Percentiles rank a stretch among this genome's conserved stretches.
phyloP scores from a whole-genome alignment of 2,113 vertebrate species.

The Acanthochromis polyacanthus region DNA sequence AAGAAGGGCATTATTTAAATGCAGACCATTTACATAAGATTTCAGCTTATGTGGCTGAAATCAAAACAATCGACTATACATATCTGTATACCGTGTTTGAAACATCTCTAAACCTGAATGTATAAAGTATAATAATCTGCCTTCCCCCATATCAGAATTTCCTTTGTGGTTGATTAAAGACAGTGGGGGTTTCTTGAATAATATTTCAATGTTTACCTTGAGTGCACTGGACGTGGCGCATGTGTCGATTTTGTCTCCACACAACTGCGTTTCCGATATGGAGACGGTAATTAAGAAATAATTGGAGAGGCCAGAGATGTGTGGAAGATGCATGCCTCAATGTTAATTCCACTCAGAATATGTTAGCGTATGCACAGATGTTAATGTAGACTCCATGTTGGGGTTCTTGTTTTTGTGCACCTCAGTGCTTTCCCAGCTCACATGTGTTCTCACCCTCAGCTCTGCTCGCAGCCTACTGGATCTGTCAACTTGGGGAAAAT shows the following conservation, averaged over 20 bases:
- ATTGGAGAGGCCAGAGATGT: constrained; percentile 89
- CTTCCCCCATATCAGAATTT: not conserved
- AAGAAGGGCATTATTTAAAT: no score
- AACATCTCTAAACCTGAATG: not conserved
- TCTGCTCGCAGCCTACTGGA: constrained; percentile 88
- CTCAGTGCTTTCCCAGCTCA: constrained; percentile 59
- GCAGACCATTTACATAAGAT: no score
- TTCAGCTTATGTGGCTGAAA: no score
- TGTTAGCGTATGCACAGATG: constrained; percentile 92
- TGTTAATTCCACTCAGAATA: constrained; percentile 93
- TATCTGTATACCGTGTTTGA: not conserved
- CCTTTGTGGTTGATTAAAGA: not conserved
- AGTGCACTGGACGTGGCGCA: constrained; percentile 26
- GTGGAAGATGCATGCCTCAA: constrained; percentile 90
- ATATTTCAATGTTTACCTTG: constrained; percentile 30
- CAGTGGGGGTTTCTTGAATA: not conserved
- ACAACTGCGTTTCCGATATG: constrained; percentile 66
- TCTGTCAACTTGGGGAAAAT: constrained; percentile 96
- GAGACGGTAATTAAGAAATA: constrained; percentile 91
- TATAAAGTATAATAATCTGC: not conserved
- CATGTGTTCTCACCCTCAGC: constrained; percentile 85
- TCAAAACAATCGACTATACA: no score
- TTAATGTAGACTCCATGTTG: constrained; percentile 85
- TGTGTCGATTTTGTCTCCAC: constrained; percentile 28
- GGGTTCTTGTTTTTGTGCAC: constrained; percentile 67